Evolutionary conservation across 2,888 invertebrate genomes (phyloP).

Genomic region (Acleris sparsana): DNA sequence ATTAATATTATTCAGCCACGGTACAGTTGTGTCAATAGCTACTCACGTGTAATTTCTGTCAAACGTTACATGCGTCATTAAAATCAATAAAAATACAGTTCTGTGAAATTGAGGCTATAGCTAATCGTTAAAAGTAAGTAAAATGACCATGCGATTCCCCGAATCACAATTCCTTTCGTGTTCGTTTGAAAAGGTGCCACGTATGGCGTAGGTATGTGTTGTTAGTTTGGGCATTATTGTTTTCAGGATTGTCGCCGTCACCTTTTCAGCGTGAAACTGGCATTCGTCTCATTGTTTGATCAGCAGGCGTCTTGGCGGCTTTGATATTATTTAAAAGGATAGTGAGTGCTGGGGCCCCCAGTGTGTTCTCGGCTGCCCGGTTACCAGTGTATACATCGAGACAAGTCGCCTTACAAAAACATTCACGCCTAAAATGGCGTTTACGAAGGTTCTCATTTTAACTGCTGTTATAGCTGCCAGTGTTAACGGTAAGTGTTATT

Average conservation of each 20-base stretch:
- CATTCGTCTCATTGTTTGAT: slow-evolving; percentile 65
- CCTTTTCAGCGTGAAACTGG: slow-evolving; percentile 43
- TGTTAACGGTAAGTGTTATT: slow-evolving; percentile 53
- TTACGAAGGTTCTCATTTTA: slow-evolving; percentile 46
- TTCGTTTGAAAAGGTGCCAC: slow-evolving; percentile 14
- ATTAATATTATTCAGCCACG: not conserved
- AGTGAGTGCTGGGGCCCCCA: slow-evolving; percentile 50
- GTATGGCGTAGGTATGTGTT: slow-evolving; percentile 30
- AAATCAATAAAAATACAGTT: not conserved
- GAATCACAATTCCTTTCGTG: not conserved
- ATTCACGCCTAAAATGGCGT: slow-evolving; percentile 55
- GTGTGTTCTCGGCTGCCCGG: slow-evolving; percentile 53
- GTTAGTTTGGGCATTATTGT: slow-evolving; percentile 18
- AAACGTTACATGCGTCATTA: not conserved
- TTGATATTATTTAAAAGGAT: slow-evolving; percentile 63
- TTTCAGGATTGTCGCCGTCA: slow-evolving; percentile 36
- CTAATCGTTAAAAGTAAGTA: not conserved
- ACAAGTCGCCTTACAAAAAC: slow-evolving; percentile 37
- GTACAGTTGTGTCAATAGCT: not conserved
- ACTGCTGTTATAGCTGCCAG: slow-evolving; percentile 46
- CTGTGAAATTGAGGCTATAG: not conserved
- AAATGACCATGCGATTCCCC: too few species aligned
- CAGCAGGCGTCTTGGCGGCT: slow-evolving; percentile 61
- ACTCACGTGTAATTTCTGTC: not conserved
- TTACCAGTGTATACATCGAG: slow-evolving; percentile 40